Percentiles rank a stretch among this genome's conserved stretches.
These are phyloP conservation scores for Paracanthobrama guichenoti DNA, from an alignment of 2,113 vertebrate species.

Conservation along the genomic window DNA sequence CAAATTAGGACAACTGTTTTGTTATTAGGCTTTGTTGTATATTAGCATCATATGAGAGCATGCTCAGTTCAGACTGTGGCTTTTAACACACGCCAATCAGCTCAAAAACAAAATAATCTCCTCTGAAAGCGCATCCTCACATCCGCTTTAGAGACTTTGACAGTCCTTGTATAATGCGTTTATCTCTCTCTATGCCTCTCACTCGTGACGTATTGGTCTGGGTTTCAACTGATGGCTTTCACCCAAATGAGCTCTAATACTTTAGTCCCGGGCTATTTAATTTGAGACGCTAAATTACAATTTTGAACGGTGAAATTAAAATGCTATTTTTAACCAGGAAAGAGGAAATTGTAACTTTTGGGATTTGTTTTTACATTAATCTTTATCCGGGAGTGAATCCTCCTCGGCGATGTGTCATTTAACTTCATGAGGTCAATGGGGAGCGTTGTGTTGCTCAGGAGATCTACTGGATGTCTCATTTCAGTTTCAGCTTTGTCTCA, in stretches of 20 bases:
- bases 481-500: too few species aligned
- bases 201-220: constrained; percentile 49
- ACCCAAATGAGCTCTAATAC: constrained; percentile 39
- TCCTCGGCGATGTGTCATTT: not conserved
- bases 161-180: constrained; percentile 63
- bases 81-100: constrained; percentile 32
- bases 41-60: not conserved
- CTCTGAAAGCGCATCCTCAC: constrained; percentile 62
- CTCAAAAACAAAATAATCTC: constrained; percentile 62
- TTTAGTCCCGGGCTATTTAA: constrained; percentile 2
- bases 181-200: constrained; percentile 59
- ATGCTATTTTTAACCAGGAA: not conserved
- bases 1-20: constrained; percentile 14
- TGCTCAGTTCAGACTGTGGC: constrained; percentile 12
- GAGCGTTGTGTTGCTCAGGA: not conserved
- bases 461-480: too few species aligned
- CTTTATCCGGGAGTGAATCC: not conserved
- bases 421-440: not conserved
- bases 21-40: constrained; percentile 1
- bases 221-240: constrained; percentile 45
- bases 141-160: constrained; percentile 64
- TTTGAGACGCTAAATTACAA: constrained; percentile 41
- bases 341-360: not conserved
- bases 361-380: not conserved
- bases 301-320: constrained; percentile 1